Base-by-base conservation (phyloP, 2,113 vertebrate species). In the Stigmatopora argus region DNA sequence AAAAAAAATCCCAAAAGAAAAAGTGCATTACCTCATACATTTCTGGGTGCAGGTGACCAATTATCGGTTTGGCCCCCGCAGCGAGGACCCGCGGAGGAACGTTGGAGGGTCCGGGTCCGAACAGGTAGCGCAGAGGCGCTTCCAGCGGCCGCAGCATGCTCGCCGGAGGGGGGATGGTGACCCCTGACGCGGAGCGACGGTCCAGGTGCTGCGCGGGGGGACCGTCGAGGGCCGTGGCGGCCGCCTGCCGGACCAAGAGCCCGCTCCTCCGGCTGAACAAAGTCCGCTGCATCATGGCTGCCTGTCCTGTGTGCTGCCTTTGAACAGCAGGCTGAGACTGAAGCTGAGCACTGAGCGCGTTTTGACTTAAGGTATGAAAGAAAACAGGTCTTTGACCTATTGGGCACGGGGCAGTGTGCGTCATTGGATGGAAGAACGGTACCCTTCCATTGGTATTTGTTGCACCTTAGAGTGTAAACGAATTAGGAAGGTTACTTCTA, bases 41-140 rank as follows among this genome's bases (percentile, higher is more conserved):
- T 87, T 98, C 96, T 5, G 90, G 78, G 51, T 95, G 93, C 88
- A 96, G 74, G 78, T 95, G 95, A 35, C 95, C 93, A 31, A 98
- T 92, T 15, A 96, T 82, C 18, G 92, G 95, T 65, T 23, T 91
- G 0, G 80, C 52, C 0, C 92, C 83, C 0, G 93, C 91, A 0
- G 88, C 90, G 79, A 84, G 87, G 49, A 95, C 65, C 0, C 96
- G 92, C 0, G 89, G 89, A 19, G 93, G 75, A 11, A 94, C 76
- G 2, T 97, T 98, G 34, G 94, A 94, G 52, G 97, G 97, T 44
- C 97, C 96, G 0, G 97, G 95, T 31, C 96, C 96, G 0, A 98
- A 91, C 53, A 98, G 85, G 26, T 97, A 90, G 26, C 91, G 89
- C 10, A 80, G 68, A 0, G 96, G 95, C 7, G 88, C 58, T 0